Conservation (phyloP, 2,797 vertebrate genomes). For the Dendrocincla tyrannina region DNA sequence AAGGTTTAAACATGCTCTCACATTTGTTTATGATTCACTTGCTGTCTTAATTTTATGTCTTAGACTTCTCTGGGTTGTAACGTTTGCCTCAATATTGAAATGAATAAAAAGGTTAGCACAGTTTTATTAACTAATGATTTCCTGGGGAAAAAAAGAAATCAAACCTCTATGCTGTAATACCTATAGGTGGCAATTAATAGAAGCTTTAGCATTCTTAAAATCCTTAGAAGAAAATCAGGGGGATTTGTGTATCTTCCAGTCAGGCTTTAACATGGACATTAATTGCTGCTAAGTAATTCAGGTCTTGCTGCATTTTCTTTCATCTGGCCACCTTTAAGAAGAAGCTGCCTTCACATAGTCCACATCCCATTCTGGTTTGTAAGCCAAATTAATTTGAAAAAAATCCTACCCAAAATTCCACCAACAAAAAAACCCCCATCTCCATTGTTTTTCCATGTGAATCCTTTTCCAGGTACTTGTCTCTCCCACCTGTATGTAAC, state of each 20-base stretch:
- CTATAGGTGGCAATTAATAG: background rate
- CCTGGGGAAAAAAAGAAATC: background rate
- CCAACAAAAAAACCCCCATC: accelerated
- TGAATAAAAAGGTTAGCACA: background rate
- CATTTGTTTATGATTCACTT: background rate
- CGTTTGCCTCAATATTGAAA: background rate
- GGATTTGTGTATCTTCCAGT: background rate
- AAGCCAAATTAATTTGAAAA: background rate
- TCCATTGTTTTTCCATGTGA: background rate
- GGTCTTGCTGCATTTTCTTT: background rate
- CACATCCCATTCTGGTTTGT: background rate
- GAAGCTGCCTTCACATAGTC: background rate
- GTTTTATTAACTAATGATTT: background rate
- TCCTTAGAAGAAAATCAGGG: background rate
- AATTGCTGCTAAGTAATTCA: background rate
- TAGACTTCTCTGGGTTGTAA: background rate
- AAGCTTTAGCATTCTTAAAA: background rate
- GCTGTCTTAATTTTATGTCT: background rate
- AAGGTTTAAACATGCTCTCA: background rate
- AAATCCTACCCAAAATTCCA: background rate
- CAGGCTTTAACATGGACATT: background rate
- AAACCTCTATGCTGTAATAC: background rate
- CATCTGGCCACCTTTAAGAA: background rate
- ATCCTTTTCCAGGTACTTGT: background rate
- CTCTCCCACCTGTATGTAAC: background rate